Evolutionary conservation across 2,888 invertebrate species (phyloP).

Genomic region (Fabriciana adippe): DNA sequence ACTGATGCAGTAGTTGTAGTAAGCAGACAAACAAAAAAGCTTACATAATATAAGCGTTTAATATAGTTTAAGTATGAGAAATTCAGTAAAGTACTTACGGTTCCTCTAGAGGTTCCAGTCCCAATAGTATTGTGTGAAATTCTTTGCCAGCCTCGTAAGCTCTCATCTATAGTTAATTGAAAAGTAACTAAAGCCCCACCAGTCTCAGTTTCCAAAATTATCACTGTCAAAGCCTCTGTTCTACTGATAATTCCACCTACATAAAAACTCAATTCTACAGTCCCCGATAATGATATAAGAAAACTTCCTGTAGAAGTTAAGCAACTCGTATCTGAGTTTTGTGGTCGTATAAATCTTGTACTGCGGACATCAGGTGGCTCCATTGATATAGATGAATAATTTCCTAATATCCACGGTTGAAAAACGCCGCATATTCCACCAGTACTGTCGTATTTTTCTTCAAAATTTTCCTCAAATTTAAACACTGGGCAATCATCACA

Average conservation of each 20-base stretch:
- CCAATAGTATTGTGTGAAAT: too few species aligned
- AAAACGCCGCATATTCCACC: not conserved
- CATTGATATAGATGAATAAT: not conserved
- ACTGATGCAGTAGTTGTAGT: too few species aligned
- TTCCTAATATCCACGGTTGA: not conserved
- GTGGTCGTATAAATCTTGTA: not conserved
- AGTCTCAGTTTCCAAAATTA: not conserved
- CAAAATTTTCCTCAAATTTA: constrained; percentile 11
- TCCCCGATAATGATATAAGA: not conserved
- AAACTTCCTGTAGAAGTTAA: not conserved
- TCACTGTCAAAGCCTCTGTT: not conserved
- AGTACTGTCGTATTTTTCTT: not conserved
- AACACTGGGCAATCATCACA: constrained; percentile 5
- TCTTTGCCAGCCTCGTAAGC: too few species aligned
- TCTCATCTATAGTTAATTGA: too few species aligned
- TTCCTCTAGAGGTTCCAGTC: too few species aligned
- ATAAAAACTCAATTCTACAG: not conserved
- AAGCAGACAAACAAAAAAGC: too few species aligned
- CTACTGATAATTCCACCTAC: not conserved
- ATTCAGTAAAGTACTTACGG: too few species aligned
- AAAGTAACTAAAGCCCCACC: not conserved
- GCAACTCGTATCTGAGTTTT: not conserved
- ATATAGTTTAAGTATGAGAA: too few species aligned
- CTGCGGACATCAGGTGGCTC: not conserved
- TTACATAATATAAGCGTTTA: too few species aligned